These are phyloP conservation scores for Florisuga fusca DNA, from an alignment of 2,797 vertebrate genomes.

Conservation along the genomic window DNA sequence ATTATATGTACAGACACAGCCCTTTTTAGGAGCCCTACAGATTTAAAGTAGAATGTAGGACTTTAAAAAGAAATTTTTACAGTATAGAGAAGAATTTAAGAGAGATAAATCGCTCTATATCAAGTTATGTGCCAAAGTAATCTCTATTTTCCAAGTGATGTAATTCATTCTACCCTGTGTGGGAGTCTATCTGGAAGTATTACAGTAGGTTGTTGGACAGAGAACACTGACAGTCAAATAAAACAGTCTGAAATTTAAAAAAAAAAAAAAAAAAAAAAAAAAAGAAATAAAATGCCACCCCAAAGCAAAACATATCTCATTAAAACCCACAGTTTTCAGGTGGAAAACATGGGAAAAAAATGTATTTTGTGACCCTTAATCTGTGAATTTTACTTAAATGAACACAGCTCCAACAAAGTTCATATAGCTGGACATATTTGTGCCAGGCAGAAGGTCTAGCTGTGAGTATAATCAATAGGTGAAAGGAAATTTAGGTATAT, in stretches of 20 bases:
- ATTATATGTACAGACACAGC: background rate
- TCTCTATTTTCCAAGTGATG: background rate
- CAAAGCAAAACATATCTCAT: background rate
- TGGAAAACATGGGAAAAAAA: background rate
- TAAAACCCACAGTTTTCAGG: background rate
- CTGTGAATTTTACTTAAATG: background rate
- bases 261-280: too few species aligned
- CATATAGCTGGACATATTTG: background rate
- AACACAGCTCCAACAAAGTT: background rate
- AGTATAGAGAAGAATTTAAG: background rate
- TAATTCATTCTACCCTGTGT: background rate
- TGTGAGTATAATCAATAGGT: background rate
- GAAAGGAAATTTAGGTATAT: background rate
- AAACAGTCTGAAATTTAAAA: background rate
- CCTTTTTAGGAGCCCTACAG: background rate
- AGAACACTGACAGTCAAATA: background rate
- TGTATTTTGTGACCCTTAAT: background rate
- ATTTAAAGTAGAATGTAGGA: background rate
- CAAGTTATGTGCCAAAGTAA: background rate
- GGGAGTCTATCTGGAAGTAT: background rate
- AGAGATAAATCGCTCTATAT: background rate
- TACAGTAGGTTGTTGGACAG: background rate
- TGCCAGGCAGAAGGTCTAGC: background rate
- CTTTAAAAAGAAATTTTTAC: background rate
- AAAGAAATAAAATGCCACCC: background rate